These are phyloP conservation scores for Catostomus latipinnis DNA, from an alignment of 2,797 vertebrate species.

Conservation along the genomic window DNA sequence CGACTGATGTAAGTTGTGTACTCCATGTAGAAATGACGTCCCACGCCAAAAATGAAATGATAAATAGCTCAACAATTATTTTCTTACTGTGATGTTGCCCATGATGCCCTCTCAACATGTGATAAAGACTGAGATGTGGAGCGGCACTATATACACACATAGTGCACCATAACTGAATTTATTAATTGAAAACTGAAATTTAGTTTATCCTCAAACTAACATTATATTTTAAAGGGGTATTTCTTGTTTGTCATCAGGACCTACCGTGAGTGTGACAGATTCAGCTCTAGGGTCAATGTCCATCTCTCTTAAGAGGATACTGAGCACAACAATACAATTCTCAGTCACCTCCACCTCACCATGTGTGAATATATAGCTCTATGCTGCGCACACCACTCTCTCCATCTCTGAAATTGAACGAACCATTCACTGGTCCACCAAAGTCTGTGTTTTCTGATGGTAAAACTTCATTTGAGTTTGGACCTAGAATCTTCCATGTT, in stretches of 20 bases:
- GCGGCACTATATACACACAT: conserved; percentile 68
- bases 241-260: conserved; percentile 43
- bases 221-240: not conserved
- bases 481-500: conserved; percentile 88
- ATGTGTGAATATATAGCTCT: conserved; percentile 83
- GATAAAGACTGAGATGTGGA: conserved; percentile 81
- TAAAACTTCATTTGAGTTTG: conserved; percentile 85
- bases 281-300: conserved; percentile 85
- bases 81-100: conserved; percentile 87
- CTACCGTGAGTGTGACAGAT: conserved; percentile 84
- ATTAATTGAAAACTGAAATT: not conserved
- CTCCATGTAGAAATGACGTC: no score
- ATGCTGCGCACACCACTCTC: conserved; percentile 81
- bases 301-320: conserved; percentile 83
- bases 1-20: no score
- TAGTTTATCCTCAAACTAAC: no score
- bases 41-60: no score
- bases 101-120: conserved; percentile 84
- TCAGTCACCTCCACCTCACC: conserved; percentile 89
- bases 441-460: conserved; percentile 83
- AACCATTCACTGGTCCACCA: conserved; percentile 86
- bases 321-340: conserved; percentile 84
- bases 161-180: not conserved
- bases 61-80: not conserved
- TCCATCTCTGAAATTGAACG: conserved; percentile 86